Evolutionary conservation across 1,140 invertebrate species (phyloP), one percentile per base, ranked within the genome.

Genomic region (Lithobius niger): DNA sequence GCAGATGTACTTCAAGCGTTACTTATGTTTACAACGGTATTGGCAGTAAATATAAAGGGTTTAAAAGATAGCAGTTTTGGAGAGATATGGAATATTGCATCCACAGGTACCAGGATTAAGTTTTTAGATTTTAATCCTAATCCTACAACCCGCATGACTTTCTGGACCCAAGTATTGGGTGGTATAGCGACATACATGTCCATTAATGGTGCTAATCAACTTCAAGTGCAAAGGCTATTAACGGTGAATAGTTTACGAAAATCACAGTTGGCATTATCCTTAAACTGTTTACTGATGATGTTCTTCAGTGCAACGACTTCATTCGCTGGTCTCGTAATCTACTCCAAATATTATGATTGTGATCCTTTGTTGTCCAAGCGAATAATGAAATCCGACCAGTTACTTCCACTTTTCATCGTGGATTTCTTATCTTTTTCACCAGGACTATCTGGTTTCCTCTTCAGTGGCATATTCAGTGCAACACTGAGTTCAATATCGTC

Each of bases 401-500:
- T 88, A 21, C 76, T 88, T 72, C 83, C 84, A 6, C 69, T 84
- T 13, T 92, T 83, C 69, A 84, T 90, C 0, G 79, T 88, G 62
- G 83, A 88, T 56, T 79, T 77, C 0, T 75, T 91, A 69, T 73
- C 76, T 0, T 56, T 77, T 25, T 68, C 79, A 19, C 80, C 80
- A 13, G 88, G 87, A 4, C 59, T 91, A 16, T 74, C 84, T 1
- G 88, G 88, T 3, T 68, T 92, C 13, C 89, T 91, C 67, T 79
- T 90, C 1, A 82, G 86, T 57, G 80, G 86, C 45, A 82, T 92
- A 40, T 88, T 90, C 60, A 86, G 82, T 63, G 88, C 86, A 1
- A 82, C 86, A 0, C 73, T 94, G 1, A 89, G 86, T 54, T 88
- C 88, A 0, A 80, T 92, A 43, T 91, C 87, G 0, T 87, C 88